Base-by-base conservation (phyloP, 2,113 vertebrate species). In the Cinclus mexicanus region DNA sequence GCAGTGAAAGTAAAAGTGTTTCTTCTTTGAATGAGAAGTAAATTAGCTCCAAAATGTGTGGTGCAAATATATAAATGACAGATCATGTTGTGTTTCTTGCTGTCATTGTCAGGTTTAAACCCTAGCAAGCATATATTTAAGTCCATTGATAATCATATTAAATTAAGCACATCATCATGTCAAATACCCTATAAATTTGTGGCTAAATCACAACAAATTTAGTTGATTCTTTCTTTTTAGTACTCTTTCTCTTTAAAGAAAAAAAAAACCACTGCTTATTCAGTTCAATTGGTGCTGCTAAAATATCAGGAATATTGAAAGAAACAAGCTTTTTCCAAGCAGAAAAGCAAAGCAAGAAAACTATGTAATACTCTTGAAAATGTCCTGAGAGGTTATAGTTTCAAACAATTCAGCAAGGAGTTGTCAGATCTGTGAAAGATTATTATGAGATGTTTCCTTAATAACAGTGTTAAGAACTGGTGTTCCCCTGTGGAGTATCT, bases 281-380 rank as follows among this genome's bases (percentile, higher is more conserved):
- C 37, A 20, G 52, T 95, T 94, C 91, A 94, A 95, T 39, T 93
- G 64, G 89, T 57, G 67, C 37, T 77, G 33, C 12, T 96, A 71
- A 95, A 92, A 89, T 87, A 78, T 46, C 20, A 1, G 87, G 25
- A 76, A 87, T 71, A 79, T 89, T 94, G 71, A 89, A 97, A 93
- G 37, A 82, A 93, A 83, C 55, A 92, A 57, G 31, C 24, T 11
- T 94, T 95, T 94, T 95, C 96, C 76, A 96, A 79, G 42, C 50
- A 93, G 56, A 94, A 91, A 41, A 90, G 42, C 63, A 92, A 92
- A 70, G 8, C 12, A 95, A 70, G n/a, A 7, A 5, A 94, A 46
- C 41, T 11, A 64, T n/a, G 19, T 35, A 53, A 44, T 81, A 87
- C 29, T 94, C 37, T 93, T 76, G 49, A 68, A 92, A 82, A 92